Evolutionary conservation across 2,113 vertebrate species (phyloP).

Genomic region (Gadus macrocephalus): DNA sequence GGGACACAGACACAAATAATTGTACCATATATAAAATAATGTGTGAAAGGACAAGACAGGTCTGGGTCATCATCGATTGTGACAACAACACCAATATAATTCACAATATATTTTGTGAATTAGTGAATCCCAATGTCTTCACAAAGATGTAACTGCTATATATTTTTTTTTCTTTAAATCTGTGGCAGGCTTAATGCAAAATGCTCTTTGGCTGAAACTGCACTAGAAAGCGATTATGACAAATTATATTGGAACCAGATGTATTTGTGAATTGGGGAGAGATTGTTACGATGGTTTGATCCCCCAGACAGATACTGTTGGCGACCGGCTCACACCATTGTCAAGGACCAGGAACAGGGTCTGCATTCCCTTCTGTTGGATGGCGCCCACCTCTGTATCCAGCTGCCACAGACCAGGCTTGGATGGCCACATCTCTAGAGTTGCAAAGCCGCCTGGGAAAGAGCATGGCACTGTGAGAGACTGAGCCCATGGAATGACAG

Average conservation of each 20-base stretch:
- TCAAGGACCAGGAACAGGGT: conserved; percentile 85
- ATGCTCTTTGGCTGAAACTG: too few relatives aligned
- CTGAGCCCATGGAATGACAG: too few relatives aligned
- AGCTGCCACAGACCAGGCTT: conserved; percentile 91
- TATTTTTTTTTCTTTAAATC: too few relatives aligned
- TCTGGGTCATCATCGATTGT: too few relatives aligned
- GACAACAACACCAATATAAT: neutral
- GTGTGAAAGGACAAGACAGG: neutral
- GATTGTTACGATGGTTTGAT: too few relatives aligned
- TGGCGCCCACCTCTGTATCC: conserved; percentile 83
- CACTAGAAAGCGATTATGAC: neutral
- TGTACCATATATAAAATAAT: neutral
- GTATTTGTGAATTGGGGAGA: too few relatives aligned
- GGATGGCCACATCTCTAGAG: conserved; percentile 88
- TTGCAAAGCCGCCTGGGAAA: conserved; percentile 82
- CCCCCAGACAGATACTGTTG: too few relatives aligned
- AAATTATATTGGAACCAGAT: neutral
- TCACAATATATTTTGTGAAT: too few relatives aligned
- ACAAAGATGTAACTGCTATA: too few relatives aligned
- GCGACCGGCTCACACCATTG: conserved; percentile 69
- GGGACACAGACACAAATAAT: conserved; percentile 11
- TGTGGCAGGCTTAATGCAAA: too few relatives aligned
- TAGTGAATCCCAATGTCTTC: too few relatives aligned
- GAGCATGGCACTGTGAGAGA: neutral
- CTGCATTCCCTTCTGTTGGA: conserved; percentile 87